Conservation (phyloP, 2,797 vertebrate species). For the Periophthalmus magnuspinnatus region DNA sequence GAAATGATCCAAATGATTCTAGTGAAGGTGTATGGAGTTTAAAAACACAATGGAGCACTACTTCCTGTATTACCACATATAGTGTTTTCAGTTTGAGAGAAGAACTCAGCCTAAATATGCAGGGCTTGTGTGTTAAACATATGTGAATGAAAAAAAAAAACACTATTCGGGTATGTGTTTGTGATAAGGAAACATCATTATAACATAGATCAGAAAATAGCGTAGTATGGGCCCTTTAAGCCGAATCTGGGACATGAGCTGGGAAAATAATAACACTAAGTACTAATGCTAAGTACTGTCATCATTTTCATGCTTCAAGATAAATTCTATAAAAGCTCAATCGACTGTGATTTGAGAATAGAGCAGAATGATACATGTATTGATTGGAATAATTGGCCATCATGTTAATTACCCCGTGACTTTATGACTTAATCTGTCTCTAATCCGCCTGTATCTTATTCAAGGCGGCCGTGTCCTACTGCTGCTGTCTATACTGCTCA, state of each 20-base stretch:
- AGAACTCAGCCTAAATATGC: too few relatives aligned
- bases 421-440: conserved; percentile 60
- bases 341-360: conserved; percentile 32
- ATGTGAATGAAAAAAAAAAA: too few relatives aligned
- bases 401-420: conserved; percentile 32
- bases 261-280: conserved; percentile 33
- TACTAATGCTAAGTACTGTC: neutral
- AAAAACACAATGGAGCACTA: too few relatives aligned
- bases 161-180: too few relatives aligned
- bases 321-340: conserved; percentile 31
- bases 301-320: conserved; percentile 15
- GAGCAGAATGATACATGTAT: conserved; percentile 33
- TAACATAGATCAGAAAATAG: too few relatives aligned
- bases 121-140: too few relatives aligned
- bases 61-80: too few relatives aligned
- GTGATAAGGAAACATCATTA: too few relatives aligned
- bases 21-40: too few relatives aligned
- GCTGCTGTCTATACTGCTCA: conserved; percentile 13
- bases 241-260: conserved; percentile 33
- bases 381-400: conserved; percentile 48
- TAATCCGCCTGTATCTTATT: conserved; percentile 61
- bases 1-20: too few relatives aligned
- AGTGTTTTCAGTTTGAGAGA: too few relatives aligned
- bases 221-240: conserved; percentile 6
- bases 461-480: conserved; percentile 30